phyloP scores from a whole-genome alignment of 2,888 invertebrate genomes.

The Heteromurus nitidus region DNA sequence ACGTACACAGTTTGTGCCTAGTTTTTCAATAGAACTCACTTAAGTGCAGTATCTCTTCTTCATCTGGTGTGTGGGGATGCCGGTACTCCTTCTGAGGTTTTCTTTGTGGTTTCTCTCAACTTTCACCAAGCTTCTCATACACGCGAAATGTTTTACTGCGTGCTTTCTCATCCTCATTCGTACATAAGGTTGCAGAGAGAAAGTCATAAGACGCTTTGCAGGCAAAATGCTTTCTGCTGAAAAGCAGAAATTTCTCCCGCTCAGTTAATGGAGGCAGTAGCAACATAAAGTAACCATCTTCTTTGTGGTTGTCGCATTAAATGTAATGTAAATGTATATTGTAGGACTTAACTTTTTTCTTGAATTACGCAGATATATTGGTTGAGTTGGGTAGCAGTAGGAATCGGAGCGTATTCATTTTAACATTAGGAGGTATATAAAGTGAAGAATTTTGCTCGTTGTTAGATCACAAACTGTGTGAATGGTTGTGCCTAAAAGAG shows the following conservation, averaged over 20 bases:
- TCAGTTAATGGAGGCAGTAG: conserved; percentile 10
- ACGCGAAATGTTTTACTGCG: neutral
- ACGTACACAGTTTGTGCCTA: neutral
- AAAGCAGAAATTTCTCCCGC: neutral
- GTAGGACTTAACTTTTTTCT: conserved; percentile 12
- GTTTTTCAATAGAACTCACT: neutral
- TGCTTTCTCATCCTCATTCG: neutral
- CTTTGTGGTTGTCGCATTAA: conserved; percentile 24
- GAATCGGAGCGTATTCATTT: neutral
- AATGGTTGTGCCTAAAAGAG: neutral
- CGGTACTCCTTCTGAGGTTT: conserved; percentile 20
- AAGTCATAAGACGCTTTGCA: neutral
- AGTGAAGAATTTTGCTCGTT: neutral
- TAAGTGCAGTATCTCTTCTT: neutral
- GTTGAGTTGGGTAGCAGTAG: neutral
- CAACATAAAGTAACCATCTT: conserved; percentile 4
- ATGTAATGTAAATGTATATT: conserved; percentile 17
- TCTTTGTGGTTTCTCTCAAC: neutral
- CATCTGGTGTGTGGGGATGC: neutral
- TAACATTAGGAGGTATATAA: neutral
- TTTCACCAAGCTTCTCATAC: neutral
- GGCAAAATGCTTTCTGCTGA: neutral
- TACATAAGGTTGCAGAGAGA: neutral
- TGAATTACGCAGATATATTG: neutral
- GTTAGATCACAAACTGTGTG: neutral